Percentiles rank a stretch among this genome's conserved stretches.
These are phyloP conservation scores for Synanthedon tipuliformis DNA, from an alignment of 2,888 invertebrate genomes.

Conservation along the genomic window DNA sequence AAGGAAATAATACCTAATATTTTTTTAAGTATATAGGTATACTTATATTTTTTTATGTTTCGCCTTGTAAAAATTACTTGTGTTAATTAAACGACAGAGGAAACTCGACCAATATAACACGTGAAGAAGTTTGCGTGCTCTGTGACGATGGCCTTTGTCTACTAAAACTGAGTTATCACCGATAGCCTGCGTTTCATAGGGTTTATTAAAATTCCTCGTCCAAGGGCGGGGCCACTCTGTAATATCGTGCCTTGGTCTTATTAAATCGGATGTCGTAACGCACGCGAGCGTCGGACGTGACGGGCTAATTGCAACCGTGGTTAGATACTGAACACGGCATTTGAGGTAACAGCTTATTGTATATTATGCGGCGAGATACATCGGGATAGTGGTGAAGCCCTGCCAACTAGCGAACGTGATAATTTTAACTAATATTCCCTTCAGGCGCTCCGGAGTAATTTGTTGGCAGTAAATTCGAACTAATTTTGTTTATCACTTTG, in stretches of 20 bases:
- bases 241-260: constrained; percentile 40
- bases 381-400: not conserved
- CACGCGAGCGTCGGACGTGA: constrained; percentile 45
- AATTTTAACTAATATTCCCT: not conserved
- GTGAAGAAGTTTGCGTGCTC: not conserved
- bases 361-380: not conserved
- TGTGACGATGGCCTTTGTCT: not conserved
- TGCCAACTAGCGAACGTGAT: not conserved
- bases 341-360: constrained; percentile 6
- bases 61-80: too few species aligned
- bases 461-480: too few species aligned
- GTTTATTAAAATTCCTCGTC: constrained; percentile 32
- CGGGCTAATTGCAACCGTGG: constrained; percentile 37
- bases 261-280: constrained; percentile 45
- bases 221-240: constrained; percentile 25
- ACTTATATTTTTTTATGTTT: too few species aligned
- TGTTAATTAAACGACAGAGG: too few species aligned
- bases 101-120: too few species aligned
- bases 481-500: too few species aligned
- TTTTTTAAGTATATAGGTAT: too few species aligned
- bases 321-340: constrained; percentile 32
- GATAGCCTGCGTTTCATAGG: constrained; percentile 16
- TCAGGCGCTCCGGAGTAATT: too few species aligned
- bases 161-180: constrained; percentile 2
- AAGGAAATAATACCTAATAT: too few species aligned